Base-by-base conservation (phyloP, 1,140 invertebrate genomes). In the Galendromus occidentalis region DNA sequence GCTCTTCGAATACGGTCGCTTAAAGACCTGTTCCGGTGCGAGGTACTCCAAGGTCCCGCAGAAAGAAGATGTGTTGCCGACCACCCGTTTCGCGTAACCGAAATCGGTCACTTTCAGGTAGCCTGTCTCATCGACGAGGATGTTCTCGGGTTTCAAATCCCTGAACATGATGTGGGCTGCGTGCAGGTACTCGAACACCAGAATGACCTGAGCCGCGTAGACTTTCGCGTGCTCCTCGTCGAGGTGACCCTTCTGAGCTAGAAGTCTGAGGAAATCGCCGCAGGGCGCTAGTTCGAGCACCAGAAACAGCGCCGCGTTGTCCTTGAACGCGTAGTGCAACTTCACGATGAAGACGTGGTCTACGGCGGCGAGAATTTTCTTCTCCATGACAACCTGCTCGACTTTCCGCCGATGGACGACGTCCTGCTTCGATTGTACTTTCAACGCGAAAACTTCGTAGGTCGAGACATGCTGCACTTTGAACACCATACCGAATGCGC, bases 151-250 rank as follows among this genome's bases (percentile, higher is more conserved):
- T 25, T 59, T 59, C 12, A 59, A 22, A 33, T 98, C 95, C 68
- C 70, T 70, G 51, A 28, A 69, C 65, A 66, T 39, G 71, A 99
- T 96, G 14, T 90, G 91, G 77, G 95, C 92, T 47, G 84, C 86
- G 73, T 99, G 95, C 20, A 99, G 78, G 79, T 98, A 99, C 69
- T 97, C 86, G 55, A 99, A 77, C 0, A 94, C 95, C 64, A 97
- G 77, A 42, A 85, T 85, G 42, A 96, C 84, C 80, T 98, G 93
- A n/a, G 94, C 91, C 68, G 87, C 82, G 77, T 98, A 98, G 75
- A 92, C 92, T 2, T 85, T 79, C 7, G 91, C 88, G 82, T 92
- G 89, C 7, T 83, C 72, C 73, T 94, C 88, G 73, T 91, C 86
- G 79, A 96, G 88, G 73, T 85, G 94, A 0, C 89, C 25, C 12